These are phyloP conservation scores for Fundulus diaphanus DNA, from an alignment of 2,797 vertebrate species.

Conservation along the genomic window DNA sequence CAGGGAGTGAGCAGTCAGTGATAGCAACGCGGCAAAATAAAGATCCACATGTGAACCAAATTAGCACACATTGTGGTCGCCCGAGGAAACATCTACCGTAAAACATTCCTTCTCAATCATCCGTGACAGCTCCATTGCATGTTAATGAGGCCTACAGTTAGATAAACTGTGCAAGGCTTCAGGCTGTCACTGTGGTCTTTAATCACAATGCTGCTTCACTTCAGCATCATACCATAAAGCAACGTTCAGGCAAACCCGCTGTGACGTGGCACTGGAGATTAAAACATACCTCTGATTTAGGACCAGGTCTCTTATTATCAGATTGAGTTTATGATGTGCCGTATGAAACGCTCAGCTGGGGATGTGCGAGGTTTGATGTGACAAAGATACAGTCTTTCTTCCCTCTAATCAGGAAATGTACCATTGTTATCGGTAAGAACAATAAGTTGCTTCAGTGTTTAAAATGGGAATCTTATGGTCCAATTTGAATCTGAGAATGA, in stretches of 20 bases:
- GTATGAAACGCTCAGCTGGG: not conserved
- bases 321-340: not conserved
- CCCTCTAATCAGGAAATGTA: not conserved
- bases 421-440: not conserved
- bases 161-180: constrained; percentile 29
- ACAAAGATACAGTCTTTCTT: not conserved
- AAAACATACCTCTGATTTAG: constrained; percentile 13
- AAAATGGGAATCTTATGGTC: not conserved
- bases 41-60: not conserved
- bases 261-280: constrained; percentile 29
- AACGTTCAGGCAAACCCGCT: constrained; percentile 23
- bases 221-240: constrained; percentile 4
- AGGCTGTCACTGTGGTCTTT: constrained; percentile 39
- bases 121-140: constrained; percentile 47
- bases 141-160: constrained; percentile 62
- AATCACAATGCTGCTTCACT: constrained; percentile 37
- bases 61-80: constrained; percentile 15
- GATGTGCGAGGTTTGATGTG: not conserved
- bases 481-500: not conserved
- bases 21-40: not conserved
- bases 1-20: not conserved
- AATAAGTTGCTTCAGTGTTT: not conserved
- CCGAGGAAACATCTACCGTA: constrained; percentile 40
- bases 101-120: constrained; percentile 42
- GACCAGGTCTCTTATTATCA: constrained; percentile 1